phyloP scores from a whole-genome alignment of 2,113 vertebrate species.

The Desmodus rotundus region DNA sequence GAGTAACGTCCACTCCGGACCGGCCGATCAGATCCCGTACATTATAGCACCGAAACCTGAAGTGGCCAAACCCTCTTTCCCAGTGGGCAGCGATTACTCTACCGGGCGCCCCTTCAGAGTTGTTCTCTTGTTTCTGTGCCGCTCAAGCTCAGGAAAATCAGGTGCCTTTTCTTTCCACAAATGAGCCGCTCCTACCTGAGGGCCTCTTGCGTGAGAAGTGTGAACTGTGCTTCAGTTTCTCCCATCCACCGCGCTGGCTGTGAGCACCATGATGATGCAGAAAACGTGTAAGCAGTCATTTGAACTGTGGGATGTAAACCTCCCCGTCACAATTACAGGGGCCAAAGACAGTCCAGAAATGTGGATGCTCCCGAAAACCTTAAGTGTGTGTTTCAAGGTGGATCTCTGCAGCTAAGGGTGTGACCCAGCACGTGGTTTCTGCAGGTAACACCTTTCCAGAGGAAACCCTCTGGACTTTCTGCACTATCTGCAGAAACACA shows the following conservation, averaged over 20 bases:
- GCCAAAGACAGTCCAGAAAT: too few species aligned
- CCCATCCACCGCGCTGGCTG: accelerated
- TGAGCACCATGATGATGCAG: not conserved
- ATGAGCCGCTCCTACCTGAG: not conserved
- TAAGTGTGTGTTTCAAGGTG: not conserved
- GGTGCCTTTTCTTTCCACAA: not conserved
- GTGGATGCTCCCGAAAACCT: not conserved
- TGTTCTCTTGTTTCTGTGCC: not conserved
- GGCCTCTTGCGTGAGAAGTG: not conserved
- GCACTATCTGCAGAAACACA: not conserved
- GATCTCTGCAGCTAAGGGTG: not conserved
- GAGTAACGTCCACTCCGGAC: accelerated
- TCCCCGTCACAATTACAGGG: not conserved
- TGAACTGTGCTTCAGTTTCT: not conserved
- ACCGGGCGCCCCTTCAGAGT: not conserved
- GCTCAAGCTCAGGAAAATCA: not conserved
- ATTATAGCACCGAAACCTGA: not conserved
- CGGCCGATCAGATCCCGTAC: not conserved
- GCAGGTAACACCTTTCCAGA: not conserved
- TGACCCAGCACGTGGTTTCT: not conserved
- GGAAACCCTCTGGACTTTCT: not conserved
- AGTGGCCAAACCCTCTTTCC: not conserved
- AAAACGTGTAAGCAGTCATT: not conserved
- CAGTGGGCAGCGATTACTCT: too few species aligned
- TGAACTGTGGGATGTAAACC: not conserved